Percentiles rank a stretch among this genome's conserved stretches.
Evolutionary conservation across 2,797 vertebrate species (phyloP).

Genomic region (Gambelia wislizenii): DNA sequence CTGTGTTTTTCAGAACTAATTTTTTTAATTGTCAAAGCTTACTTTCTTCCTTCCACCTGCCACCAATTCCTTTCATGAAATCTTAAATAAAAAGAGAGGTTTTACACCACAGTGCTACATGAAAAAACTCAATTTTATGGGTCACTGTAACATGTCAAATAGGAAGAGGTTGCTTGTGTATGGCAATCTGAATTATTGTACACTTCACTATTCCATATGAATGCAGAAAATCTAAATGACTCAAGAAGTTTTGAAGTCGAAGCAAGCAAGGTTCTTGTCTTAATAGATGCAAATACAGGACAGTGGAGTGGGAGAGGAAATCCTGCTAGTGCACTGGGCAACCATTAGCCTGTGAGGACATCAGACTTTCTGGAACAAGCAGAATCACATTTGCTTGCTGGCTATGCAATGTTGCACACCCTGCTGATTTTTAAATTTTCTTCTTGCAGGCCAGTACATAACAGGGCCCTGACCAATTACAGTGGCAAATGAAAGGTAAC

Average conservation of each 20-base stretch:
- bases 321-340: background rate
- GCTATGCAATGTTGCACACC: background rate
- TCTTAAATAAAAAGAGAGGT: background rate
- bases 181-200: background rate
- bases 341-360: background rate
- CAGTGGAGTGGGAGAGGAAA: background rate
- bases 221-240: background rate
- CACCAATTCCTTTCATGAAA: background rate
- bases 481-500: no score
- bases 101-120: background rate
- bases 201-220: background rate
- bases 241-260: background rate
- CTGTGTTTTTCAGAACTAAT: background rate
- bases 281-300: background rate
- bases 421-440: background rate
- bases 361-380: background rate
- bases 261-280: background rate
- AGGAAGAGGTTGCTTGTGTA: background rate
- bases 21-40: background rate
- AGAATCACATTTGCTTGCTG: no score
- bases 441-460: background rate
- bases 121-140: background rate
- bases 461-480: no score
- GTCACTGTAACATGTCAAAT: background rate
- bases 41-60: background rate